Conservation (phyloP, 2,797 vertebrate genomes). For the Eulemur mongoz region DNA sequence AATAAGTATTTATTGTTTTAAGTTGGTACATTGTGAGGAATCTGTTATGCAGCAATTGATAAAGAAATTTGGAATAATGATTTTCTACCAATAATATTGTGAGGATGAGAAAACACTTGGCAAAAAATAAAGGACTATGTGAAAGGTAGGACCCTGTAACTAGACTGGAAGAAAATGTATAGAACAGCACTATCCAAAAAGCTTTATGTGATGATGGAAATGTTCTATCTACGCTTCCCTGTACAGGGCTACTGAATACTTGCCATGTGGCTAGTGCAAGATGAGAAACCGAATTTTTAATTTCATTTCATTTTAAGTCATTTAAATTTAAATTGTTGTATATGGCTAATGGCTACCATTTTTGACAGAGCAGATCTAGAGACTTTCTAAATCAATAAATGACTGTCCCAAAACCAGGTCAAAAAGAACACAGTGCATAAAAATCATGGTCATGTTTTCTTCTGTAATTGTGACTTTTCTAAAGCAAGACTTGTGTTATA, state of each 20-base stretch:
- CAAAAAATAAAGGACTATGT: neutral
- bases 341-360: neutral
- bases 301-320: slow-evolving; percentile 27
- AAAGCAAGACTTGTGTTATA: neutral
- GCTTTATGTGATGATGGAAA: neutral
- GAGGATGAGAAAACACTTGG: neutral
- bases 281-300: neutral
- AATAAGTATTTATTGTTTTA: neutral
- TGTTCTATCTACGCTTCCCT: neutral
- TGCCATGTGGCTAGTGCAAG: neutral
- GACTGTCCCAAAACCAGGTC: neutral
- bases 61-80: neutral
- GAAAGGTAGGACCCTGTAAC: neutral
- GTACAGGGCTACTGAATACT: neutral
- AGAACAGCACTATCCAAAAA: neutral
- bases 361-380: neutral
- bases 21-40: neutral
- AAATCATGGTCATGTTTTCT: neutral
- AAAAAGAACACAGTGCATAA: neutral
- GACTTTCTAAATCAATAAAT: slow-evolving; percentile 10
- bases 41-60: neutral
- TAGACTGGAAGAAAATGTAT: neutral
- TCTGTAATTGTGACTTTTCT: neutral
- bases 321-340: neutral
- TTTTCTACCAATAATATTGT: neutral